A percentile compares a stretch with the other conserved stretches of the same genome.
Evolutionary conservation across 64 coral and sea anemone genomes (phyloP).

Genomic region (Dendronephthya gigantea): DNA sequence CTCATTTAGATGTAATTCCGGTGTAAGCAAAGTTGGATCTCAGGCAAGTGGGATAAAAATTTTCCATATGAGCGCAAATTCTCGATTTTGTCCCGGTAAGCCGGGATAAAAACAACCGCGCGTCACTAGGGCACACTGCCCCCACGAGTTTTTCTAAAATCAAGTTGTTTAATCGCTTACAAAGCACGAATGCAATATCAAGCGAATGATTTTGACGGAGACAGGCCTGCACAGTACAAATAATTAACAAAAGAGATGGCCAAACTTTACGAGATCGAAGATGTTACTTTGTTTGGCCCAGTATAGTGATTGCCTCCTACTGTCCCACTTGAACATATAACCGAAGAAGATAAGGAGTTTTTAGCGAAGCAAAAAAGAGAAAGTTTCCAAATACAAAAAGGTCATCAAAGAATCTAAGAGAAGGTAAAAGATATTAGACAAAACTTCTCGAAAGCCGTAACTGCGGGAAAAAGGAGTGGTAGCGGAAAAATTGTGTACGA

Average conservation of each 20-base stretch:
- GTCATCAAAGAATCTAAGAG: slow-evolving; percentile 41
- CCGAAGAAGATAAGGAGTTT: slow-evolving; percentile 8
- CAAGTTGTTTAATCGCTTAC: background rate
- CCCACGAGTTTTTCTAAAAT: background rate
- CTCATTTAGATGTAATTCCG: background rate
- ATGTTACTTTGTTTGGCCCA: background rate
- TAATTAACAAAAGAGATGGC: background rate
- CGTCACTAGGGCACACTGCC: background rate
- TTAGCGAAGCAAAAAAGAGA: background rate
- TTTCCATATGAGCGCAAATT: too few relatives aligned
- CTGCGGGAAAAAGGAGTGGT: slow-evolving; percentile 17
- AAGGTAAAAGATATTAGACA: slow-evolving; percentile 35
- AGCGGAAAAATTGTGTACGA: slow-evolving; percentile 25
- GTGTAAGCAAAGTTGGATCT: background rate
- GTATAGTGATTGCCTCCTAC: background rate
- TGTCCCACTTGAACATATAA: slow-evolving; percentile 1
- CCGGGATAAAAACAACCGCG: background rate
- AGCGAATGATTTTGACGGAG: background rate
- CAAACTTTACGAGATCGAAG: slow-evolving; percentile 5
- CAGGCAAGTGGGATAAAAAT: background rate
- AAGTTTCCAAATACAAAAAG: slow-evolving; percentile 6
- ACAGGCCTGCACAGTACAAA: background rate
- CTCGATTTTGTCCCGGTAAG: background rate
- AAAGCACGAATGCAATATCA: background rate
- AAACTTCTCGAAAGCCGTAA: slow-evolving; percentile 6